Evolutionary conservation across 2,888 invertebrate genomes (phyloP).

Genomic region (Archaeoteleia sp.): DNA sequence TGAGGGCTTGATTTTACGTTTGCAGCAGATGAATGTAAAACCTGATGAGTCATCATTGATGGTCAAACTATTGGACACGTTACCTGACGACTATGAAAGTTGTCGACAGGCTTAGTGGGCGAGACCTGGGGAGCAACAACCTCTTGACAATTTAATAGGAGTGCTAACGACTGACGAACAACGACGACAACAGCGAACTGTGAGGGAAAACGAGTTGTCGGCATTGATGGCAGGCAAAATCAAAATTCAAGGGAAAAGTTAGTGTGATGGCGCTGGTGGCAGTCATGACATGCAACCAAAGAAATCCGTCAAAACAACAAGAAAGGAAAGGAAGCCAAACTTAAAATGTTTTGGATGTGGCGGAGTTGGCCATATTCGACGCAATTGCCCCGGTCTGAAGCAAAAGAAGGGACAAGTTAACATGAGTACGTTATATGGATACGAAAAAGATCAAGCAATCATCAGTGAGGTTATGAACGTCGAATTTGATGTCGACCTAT

Average conservation of each 20-base stretch:
- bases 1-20: constrained; percentile 28
- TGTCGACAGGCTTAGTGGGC: constrained; percentile 43
- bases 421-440: constrained; percentile 1
- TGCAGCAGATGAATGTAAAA: constrained; percentile 43
- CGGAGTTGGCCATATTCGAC: background rate
- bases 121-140: constrained; percentile 30
- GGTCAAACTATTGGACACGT: constrained; percentile 34
- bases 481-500: constrained; percentile 14
- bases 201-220: constrained; percentile 19
- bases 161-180: constrained; percentile 30
- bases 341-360: constrained; percentile 9
- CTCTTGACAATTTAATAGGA: constrained; percentile 19
- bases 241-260: too few relatives aligned
- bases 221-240: too few relatives aligned
- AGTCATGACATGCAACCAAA: constrained; percentile 6
- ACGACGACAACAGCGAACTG: constrained; percentile 15
- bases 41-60: constrained; percentile 39
- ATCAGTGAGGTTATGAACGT: constrained; percentile 22
- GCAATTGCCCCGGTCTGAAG: constrained; percentile 1
- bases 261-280: constrained; percentile 20
- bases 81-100: constrained; percentile 38
- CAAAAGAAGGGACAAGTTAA: constrained; percentile 6
- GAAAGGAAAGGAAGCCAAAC: too few relatives aligned
- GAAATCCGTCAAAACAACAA: constrained; percentile 9
- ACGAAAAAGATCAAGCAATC: constrained; percentile 23